phyloP scores from a whole-genome alignment of 1,140 invertebrate species.

The Sarcophaga bullata region DNA sequence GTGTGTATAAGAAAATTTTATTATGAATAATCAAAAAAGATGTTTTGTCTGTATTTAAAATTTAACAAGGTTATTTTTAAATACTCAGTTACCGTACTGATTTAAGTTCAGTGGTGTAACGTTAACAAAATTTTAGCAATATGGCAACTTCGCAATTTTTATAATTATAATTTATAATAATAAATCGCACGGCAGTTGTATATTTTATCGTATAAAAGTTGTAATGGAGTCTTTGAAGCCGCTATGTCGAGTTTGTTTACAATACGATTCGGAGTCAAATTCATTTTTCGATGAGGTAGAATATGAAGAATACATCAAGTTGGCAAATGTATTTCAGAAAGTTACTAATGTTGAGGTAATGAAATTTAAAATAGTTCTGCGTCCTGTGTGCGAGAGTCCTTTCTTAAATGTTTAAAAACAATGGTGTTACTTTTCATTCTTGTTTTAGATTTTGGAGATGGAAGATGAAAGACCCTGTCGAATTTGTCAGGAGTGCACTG shows the following conservation, averaged over 20 bases:
- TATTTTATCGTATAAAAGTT: neutral
- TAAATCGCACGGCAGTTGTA: neutral
- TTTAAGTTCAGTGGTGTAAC: too few species aligned
- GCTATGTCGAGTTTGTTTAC: conserved; percentile 53
- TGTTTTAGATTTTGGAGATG: conserved; percentile 44
- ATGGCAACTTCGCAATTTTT: too few species aligned
- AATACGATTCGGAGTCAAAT: conserved; percentile 46
- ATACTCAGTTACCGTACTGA: too few species aligned
- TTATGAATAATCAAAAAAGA: too few species aligned
- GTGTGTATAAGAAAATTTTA: too few species aligned
- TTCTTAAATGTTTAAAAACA: neutral
- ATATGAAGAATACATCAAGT: conserved; percentile 50
- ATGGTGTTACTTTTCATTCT: neutral
- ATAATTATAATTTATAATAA: too few species aligned
- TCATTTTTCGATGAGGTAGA: conserved; percentile 54
- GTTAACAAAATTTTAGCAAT: too few species aligned
- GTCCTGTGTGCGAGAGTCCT: neutral
- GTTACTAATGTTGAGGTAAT: conserved; percentile 54
- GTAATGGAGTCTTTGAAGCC: neutral
- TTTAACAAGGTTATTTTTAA: too few species aligned
- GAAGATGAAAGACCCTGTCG: conserved; percentile 49
- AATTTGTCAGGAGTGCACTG: conserved; percentile 52
- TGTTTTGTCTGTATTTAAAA: too few species aligned
- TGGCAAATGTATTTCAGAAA: conserved; percentile 51
- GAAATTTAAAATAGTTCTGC: neutral